Conservation (phyloP, 1,140 invertebrate genomes). For the Charaxes varanes region DNA sequence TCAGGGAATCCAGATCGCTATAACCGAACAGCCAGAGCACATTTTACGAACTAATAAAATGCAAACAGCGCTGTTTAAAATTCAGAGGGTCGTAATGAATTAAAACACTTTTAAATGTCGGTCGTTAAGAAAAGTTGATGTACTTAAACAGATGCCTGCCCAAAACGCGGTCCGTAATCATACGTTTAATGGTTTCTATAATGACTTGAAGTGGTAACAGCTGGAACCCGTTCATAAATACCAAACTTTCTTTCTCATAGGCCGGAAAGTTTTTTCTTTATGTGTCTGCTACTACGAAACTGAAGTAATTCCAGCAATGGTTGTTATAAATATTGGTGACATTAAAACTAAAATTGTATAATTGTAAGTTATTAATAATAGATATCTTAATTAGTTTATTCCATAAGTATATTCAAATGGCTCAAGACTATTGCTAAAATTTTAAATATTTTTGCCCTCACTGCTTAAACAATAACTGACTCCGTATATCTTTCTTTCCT, state of each 20-base stretch:
- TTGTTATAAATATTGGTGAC: too few species aligned
- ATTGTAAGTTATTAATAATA: too few species aligned
- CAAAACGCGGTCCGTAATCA: slow-evolving; percentile 58
- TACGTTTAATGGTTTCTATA: slow-evolving; percentile 66
- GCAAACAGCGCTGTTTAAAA: slow-evolving; percentile 35
- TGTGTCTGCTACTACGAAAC: too few species aligned
- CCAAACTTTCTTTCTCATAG: slow-evolving; percentile 22
- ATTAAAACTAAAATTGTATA: too few species aligned
- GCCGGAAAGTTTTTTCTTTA: too few species aligned
- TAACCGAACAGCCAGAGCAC: slow-evolving; percentile 17
- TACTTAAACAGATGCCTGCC: slow-evolving; percentile 59
- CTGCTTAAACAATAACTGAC: too few species aligned
- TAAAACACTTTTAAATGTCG: slow-evolving; percentile 53
- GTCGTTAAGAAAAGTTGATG: slow-evolving; percentile 63
- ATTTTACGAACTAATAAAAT: slow-evolving; percentile 48
- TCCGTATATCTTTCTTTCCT: too few species aligned
- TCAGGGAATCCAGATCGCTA: neutral
- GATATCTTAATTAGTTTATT: too few species aligned
- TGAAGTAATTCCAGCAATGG: too few species aligned
- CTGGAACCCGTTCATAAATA: slow-evolving; percentile 28
- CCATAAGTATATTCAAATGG: too few species aligned
- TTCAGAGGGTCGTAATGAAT: slow-evolving; percentile 50
- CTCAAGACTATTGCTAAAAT: too few species aligned
- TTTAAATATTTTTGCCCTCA: too few species aligned
- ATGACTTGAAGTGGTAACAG: slow-evolving; percentile 65